Conservation (phyloP, 1,140 invertebrate species). For the Steinernema khuongi region DNA sequence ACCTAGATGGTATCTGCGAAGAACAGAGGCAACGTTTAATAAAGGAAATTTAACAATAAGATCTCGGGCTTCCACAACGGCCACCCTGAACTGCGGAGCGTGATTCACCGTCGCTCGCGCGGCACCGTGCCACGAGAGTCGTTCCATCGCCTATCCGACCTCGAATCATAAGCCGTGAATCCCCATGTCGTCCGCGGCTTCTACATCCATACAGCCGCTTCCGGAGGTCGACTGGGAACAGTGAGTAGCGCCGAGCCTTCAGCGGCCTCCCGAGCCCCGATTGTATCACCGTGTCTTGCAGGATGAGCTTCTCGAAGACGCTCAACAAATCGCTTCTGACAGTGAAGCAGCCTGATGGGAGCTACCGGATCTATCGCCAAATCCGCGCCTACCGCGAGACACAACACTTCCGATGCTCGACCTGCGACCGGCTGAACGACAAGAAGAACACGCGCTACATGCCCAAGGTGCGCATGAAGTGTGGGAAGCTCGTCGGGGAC, state of each 20-base stretch:
- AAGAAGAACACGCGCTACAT: conserved; percentile 11
- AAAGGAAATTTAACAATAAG: too few relatives aligned
- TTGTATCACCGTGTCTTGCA: background rate
- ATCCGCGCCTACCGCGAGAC: background rate
- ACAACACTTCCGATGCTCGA: background rate
- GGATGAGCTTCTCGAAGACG: background rate
- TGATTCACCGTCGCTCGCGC: too few relatives aligned
- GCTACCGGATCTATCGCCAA: background rate
- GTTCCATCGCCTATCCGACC: too few relatives aligned
- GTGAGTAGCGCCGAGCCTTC: too few relatives aligned
- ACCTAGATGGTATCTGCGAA: background rate
- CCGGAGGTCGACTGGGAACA: conserved; percentile 6
- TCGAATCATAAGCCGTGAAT: too few relatives aligned
- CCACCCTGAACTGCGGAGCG: too few relatives aligned
- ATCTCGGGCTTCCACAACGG: too few relatives aligned
- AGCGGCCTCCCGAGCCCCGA: too few relatives aligned
- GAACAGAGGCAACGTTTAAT: background rate
- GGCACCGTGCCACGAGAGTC: too few relatives aligned
- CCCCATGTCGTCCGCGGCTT: background rate
- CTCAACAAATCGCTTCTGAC: conserved; percentile 1
- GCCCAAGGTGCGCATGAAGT: conserved; percentile 8
- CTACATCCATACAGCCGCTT: background rate
- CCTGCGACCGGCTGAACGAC: background rate
- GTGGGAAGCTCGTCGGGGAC: background rate
- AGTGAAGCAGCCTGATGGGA: background rate